These are phyloP conservation scores for Alcis repandata DNA, from an alignment of 2,888 invertebrate species.

Conservation along the genomic window DNA sequence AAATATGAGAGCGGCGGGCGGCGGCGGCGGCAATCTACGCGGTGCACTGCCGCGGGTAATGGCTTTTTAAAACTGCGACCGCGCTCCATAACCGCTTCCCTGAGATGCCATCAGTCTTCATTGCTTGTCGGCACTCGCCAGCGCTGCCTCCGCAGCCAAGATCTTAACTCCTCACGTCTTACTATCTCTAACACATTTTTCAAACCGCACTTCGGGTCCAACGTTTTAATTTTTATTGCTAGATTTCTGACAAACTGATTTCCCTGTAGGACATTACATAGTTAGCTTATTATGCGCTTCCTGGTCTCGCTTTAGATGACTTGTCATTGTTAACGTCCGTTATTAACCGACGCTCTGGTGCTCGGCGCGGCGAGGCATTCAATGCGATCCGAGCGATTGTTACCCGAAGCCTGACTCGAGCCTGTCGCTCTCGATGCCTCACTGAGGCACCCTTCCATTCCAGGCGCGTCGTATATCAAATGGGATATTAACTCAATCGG, in stretches of 20 bases:
- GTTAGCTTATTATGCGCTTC: neutral
- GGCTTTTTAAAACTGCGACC: conserved; percentile 87
- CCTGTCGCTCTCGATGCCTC: conserved; percentile 56
- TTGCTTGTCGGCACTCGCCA: conserved; percentile 85
- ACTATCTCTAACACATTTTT: conserved; percentile 72
- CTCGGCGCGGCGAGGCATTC: conserved; percentile 41
- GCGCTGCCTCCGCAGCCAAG: conserved; percentile 65
- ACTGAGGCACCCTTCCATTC: conserved; percentile 69
- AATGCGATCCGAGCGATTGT: conserved; percentile 53
- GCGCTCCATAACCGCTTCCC: conserved; percentile 85
- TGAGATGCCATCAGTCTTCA: conserved; percentile 86
- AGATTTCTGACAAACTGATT: neutral
- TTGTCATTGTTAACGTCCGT: conserved; percentile 42
- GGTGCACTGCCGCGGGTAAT: conserved; percentile 84
- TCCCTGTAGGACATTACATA: conserved; percentile 34
- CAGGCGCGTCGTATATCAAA: conserved; percentile 76
- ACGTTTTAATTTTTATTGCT: conserved; percentile 61
- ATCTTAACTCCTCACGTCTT: conserved; percentile 80
- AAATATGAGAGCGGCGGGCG: conserved; percentile 78
- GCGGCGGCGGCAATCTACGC: conserved; percentile 77
- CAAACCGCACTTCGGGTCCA: conserved; percentile 59
- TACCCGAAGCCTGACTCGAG: conserved; percentile 58
- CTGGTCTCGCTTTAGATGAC: conserved; percentile 27
- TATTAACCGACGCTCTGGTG: conserved; percentile 20
- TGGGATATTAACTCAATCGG: conserved; percentile 81